Evolutionary conservation across 1,140 invertebrate species (phyloP).

Genomic region (Nymphalis io): DNA sequence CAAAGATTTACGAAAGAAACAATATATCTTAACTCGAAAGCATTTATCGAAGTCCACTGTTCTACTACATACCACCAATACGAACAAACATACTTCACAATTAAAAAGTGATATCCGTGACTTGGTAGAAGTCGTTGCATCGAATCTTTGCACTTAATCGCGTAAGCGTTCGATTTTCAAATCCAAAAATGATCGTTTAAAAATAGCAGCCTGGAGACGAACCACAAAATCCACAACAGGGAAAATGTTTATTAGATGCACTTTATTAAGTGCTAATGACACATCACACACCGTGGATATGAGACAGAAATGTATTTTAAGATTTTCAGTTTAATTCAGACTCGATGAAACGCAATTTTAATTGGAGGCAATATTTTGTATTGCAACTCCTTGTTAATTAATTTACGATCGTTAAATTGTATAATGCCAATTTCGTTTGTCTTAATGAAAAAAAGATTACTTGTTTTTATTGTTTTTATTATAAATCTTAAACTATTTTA

Average conservation of each 20-base stretch:
- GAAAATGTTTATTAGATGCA: constrained; percentile 42
- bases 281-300: constrained; percentile 33
- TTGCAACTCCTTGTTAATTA: neutral
- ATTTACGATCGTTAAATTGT: neutral
- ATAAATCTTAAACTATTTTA: too few relatives aligned
- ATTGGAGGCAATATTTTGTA: neutral
- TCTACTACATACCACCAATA: too few relatives aligned
- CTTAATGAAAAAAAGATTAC: too few relatives aligned
- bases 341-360: neutral
- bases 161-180: neutral
- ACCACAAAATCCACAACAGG: constrained; percentile 27
- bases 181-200: neutral
- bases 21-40: too few relatives aligned
- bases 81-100: too few relatives aligned
- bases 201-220: constrained; percentile 35
- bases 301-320: constrained; percentile 7
- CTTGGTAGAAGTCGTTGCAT: too few relatives aligned
- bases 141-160: too few relatives aligned
- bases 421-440: too few relatives aligned
- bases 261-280: constrained; percentile 57
- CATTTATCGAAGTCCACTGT: too few relatives aligned
- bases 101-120: too few relatives aligned
- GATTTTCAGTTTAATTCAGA: constrained; percentile 7
- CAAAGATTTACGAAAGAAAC: too few relatives aligned
- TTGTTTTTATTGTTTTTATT: too few relatives aligned